Evolutionary conservation across 2,888 invertebrate genomes (phyloP), one percentile per base, ranked within the genome.

Genomic region (Polydrusus cervinus): DNA sequence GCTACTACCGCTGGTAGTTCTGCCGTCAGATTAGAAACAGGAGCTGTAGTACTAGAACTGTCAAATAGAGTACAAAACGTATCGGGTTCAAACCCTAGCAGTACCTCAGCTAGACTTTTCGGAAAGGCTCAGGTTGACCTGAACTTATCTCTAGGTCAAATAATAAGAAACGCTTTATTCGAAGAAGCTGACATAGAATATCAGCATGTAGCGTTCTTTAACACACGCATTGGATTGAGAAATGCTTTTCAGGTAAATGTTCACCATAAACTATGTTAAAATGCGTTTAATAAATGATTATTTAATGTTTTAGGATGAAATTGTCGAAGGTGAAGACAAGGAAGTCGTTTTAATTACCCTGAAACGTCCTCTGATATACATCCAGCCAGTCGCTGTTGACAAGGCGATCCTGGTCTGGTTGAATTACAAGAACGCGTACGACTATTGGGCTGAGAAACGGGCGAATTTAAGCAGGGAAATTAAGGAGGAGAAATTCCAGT

Each of bases 381-480:
- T 99, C 71, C 98, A 99, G 87, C 98, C 99, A 0, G 93, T 97
- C 83, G 99, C 99, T 9, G 95, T 99, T 68, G 99, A 99, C 87
- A 97, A 97, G 89, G 99, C 97, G 13, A 97, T 99, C 80, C 90
- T 99, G 18, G 97, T 99, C 60, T 99, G 99, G 99, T 89, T 99
- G 78, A 99, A 99, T 89, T 99, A 99, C 86, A 98, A 98, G 88
- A 99, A 98, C 87, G 98, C 99, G 0, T 99, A 99, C 85, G 98
- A 99, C 86, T 99, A 98, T 87, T 99, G 99, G 99, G 97, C 96
- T 81, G 98, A 98, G 86, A 98, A 99, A 87, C 89, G 98, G 5
- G 93, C 96, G 6, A 96, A 94, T 82, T 89, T 98, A 51, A 97
- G 96, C 84, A 95, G 94, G 82, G 97, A 98, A 85, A 95, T 96